Base-by-base conservation (phyloP, 2,113 vertebrate genomes). In the Ophiodon elongatus region DNA sequence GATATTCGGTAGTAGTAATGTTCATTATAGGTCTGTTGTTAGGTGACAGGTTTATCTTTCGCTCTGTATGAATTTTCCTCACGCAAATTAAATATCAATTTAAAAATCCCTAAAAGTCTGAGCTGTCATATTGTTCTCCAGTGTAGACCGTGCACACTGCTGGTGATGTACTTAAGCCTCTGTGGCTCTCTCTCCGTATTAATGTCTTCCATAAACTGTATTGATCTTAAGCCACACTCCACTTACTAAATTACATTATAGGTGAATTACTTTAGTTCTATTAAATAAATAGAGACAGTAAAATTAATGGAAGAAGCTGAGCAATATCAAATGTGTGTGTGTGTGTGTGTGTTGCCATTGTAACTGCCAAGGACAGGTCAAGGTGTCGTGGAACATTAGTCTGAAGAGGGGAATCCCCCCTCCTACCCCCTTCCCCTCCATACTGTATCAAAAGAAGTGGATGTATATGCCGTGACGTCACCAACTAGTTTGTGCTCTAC, bases 181-280 rank as follows among this genome's bases (percentile, higher is more conserved):
- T 45, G 10, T 23, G 59, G 23, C 41, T 23, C 71, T 79, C 45
- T 60, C 50, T 54, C n/a, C n/a, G 63, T 83, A 39, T 76, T 88
- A 87, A 82, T 74, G 67, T 71, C 39, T 85, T 78, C 81, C 86
- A 87, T 90, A 74, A 86, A 89, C n/a, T 15, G n/a, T 89, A 89
- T 90, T 87, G 90, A 90, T 90, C 73, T 78, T 35, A 54, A 87
- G 70, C 73, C 62, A 23, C 35, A 19, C 45, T 68, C 33, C 80
- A 89, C 80, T 90, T 80, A 82, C 76, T 71, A 81, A 79, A 88
- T 91, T 79, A 69, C 82, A 85, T 85, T 85, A 84, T 70, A 82
- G 78, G 47, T 81, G 60, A 79, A 73, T 74, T 68, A 82, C 81
- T 86, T 74, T 74, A 52, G 9, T 76, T 83, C 35, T 76, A 54